A percentile compares a stretch with the other conserved stretches of the same genome.
Evolutionary conservation across 2,888 invertebrate species (phyloP).

Genomic region (Macrophya alboannulata): DNA sequence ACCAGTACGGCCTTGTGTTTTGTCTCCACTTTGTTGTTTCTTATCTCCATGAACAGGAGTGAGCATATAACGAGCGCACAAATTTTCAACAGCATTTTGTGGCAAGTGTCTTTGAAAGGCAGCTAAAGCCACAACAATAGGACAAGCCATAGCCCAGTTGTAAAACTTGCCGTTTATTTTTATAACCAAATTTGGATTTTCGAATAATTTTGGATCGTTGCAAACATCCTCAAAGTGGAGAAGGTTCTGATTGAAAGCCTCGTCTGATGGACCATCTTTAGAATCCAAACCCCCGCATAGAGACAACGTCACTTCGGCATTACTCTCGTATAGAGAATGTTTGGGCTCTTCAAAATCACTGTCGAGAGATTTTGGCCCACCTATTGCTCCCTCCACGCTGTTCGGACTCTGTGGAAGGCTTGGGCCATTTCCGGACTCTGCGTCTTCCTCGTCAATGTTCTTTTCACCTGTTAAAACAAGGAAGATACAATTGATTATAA

Average conservation of each 20-base stretch:
- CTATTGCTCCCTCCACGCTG: constrained; percentile 90
- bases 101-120: constrained; percentile 94
- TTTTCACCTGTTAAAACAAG: constrained; percentile 69
- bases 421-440: constrained; percentile 97
- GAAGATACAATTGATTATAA: not conserved
- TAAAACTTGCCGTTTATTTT: constrained; percentile 94
- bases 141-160: constrained; percentile 95
- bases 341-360: constrained; percentile 92
- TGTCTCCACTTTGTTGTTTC: constrained; percentile 69
- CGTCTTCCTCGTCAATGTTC: constrained; percentile 91
- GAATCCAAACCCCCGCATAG: constrained; percentile 87
- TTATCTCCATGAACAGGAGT: constrained; percentile 73
- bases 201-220: constrained; percentile 88
- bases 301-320: constrained; percentile 86
- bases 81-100: constrained; percentile 77
- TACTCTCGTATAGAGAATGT: constrained; percentile 75
- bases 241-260: constrained; percentile 84
- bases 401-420: constrained; percentile 97
- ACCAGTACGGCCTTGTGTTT: constrained; percentile 71
- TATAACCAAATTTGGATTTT: constrained; percentile 92
- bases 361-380: constrained; percentile 87
- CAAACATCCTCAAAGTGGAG: constrained; percentile 83
- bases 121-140: constrained; percentile 93
- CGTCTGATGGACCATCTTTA: constrained; percentile 82
- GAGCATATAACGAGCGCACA: constrained; percentile 72